A percentile compares a stretch with the other conserved stretches of the same genome.
Conservation (phyloP, 2,113 vertebrate species). For the Catharus fuscescens region DNA sequence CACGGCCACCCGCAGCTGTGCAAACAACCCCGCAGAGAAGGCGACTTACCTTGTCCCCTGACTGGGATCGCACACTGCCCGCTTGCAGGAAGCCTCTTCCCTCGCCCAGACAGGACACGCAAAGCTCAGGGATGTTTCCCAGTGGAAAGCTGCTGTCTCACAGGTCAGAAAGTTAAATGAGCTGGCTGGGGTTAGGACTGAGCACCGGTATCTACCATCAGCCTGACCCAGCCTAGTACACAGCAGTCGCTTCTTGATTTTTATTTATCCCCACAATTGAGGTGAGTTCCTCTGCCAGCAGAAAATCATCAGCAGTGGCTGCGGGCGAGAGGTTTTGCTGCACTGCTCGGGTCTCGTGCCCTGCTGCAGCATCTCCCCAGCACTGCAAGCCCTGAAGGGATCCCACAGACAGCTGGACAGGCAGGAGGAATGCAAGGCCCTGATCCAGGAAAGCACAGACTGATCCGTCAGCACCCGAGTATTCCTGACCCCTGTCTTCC, state of each 20-base stretch:
- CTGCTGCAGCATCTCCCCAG: neutral
- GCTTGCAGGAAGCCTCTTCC: neutral
- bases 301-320: neutral
- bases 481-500: neutral
- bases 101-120: neutral
- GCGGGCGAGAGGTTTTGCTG: neutral
- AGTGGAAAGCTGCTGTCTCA: neutral
- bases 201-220: neutral
- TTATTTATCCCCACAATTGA: neutral
- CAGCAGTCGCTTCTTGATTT: neutral
- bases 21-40: neutral
- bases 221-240: neutral
- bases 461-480: neutral
- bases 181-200: neutral
- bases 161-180: neutral
- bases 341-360: neutral
- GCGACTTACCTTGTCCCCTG: conserved; percentile 9
- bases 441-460: neutral
- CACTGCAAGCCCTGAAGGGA: neutral
- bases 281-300: neutral
- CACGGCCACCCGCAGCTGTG: conserved; percentile 9
- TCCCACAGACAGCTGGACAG: neutral
- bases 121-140: neutral
- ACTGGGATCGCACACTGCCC: neutral
- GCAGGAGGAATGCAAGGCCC: neutral